Conservation (phyloP, 2,888 invertebrate genomes). For the Sphaerophoria taeniata region DNA sequence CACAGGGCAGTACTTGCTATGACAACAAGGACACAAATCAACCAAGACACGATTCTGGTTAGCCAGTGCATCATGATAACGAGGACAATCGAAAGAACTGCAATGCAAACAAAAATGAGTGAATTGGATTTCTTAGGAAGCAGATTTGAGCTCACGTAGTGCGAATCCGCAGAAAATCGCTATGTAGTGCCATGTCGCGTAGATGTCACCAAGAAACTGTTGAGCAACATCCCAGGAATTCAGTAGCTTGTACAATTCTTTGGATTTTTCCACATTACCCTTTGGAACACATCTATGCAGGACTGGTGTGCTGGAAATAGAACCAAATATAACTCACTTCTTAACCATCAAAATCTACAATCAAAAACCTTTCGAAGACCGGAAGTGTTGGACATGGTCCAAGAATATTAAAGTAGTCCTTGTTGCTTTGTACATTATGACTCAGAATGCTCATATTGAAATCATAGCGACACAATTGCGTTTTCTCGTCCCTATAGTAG, state of each 20-base stretch:
- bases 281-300: constrained; percentile 94
- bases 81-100: constrained; percentile 92
- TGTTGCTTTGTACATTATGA: constrained; percentile 80
- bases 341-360: background rate
- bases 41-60: constrained; percentile 93
- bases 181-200: constrained; percentile 94
- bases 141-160: constrained; percentile 85
- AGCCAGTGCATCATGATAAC: constrained; percentile 93
- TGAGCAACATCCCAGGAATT: constrained; percentile 95
- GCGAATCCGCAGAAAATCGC: constrained; percentile 91
- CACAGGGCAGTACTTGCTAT: constrained; percentile 91
- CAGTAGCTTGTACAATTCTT: constrained; percentile 90
- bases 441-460: constrained; percentile 85
- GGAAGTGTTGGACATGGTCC: constrained; percentile 93
- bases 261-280: constrained; percentile 86
- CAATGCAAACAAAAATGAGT: constrained; percentile 77
- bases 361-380: constrained; percentile 87
- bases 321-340: background rate
- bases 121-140: background rate
- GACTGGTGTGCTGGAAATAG: constrained; percentile 86
- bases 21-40: constrained; percentile 92
- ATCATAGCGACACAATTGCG: constrained; percentile 90
- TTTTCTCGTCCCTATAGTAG: constrained; percentile 89
- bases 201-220: constrained; percentile 94
- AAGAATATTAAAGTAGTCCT: constrained; percentile 82